phyloP scores from a whole-genome alignment of 1,140 invertebrate genomes.

The Lamellibrachia luymesi region DNA sequence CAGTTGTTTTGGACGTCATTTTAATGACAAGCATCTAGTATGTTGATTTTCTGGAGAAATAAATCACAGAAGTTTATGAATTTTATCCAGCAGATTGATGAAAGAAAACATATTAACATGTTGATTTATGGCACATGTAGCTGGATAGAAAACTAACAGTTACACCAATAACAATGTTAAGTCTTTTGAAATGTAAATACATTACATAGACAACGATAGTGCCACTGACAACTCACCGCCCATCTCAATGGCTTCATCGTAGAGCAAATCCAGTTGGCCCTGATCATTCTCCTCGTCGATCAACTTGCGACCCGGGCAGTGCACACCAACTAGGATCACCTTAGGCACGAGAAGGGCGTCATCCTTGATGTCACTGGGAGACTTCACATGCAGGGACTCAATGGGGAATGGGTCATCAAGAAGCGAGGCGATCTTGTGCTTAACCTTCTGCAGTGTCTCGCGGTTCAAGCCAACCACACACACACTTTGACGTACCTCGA shows the following conservation, averaged over 20 bases:
- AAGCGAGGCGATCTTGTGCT: background rate
- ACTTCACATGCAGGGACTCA: conserved; percentile 22
- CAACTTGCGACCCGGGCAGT: conserved; percentile 23
- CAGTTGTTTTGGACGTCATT: no score
- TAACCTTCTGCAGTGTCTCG: conserved; percentile 18
- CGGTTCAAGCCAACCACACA: conserved; percentile 22
- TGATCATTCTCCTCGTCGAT: conserved; percentile 23
- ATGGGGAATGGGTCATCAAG: conserved; percentile 6
- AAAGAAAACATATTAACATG: no score
- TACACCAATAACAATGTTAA: background rate
- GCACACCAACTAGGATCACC: conserved; percentile 21
- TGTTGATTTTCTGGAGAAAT: no score
- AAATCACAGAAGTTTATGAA: no score
- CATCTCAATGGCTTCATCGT: conserved; percentile 22
- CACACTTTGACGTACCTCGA: conserved; percentile 17
- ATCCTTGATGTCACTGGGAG: conserved; percentile 22
- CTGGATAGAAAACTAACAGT: no score
- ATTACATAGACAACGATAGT: background rate
- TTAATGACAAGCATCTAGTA: no score
- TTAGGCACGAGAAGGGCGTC: conserved; percentile 26
- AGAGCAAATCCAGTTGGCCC: conserved; percentile 21
- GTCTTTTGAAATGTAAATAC: background rate
- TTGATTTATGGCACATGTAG: no score
- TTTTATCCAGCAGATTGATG: no score
- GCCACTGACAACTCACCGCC: conserved; percentile 21